These are phyloP conservation scores for Dysidea cf. avara DNA, from an alignment of 37 sponge, comb jelly and placozoan species.

Conservation along the genomic window DNA sequence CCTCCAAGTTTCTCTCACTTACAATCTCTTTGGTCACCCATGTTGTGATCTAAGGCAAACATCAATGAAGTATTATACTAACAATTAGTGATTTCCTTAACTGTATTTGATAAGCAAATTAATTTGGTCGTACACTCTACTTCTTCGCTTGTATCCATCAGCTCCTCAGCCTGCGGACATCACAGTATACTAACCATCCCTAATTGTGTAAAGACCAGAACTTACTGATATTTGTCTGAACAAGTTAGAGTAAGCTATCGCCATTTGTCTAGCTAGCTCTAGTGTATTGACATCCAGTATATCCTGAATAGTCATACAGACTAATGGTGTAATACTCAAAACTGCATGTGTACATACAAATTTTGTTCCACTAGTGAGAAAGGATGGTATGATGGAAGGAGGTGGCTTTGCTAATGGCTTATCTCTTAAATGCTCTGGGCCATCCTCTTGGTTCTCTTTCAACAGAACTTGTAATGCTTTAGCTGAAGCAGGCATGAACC, in stretches of 20 bases:
- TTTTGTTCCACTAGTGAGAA: conserved; percentile 16
- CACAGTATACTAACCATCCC: background rate
- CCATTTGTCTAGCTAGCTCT: conserved; percentile 68
- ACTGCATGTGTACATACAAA: conserved; percentile 42
- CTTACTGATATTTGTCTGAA: conserved; percentile 58
- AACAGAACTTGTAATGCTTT: conserved; percentile 38
- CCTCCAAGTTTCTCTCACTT: conserved; percentile 36
- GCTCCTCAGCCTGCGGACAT: conserved; percentile 31
- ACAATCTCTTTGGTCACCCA: conserved; percentile 45
- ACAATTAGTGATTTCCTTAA: background rate
- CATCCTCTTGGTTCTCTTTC: conserved; percentile 38
- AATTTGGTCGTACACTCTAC: conserved; percentile 1
- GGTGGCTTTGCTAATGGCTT: conserved; percentile 46
- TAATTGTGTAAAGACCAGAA: too few relatives aligned
- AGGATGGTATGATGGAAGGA: conserved; percentile 41
- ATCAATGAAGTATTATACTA: background rate
- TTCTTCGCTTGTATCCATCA: conserved; percentile 11
- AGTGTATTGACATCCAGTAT: conserved; percentile 65
- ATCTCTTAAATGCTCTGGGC: conserved; percentile 30
- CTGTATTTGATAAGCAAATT: background rate
- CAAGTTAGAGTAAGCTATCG: conserved; percentile 22
- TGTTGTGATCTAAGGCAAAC: conserved; percentile 35
- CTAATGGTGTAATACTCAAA: background rate
- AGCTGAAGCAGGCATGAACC: conserved; percentile 54
- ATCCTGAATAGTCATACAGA: conserved; percentile 15